Conservation (phyloP, 1,140 invertebrate species). For the Trachymyrmex cornetzi region DNA sequence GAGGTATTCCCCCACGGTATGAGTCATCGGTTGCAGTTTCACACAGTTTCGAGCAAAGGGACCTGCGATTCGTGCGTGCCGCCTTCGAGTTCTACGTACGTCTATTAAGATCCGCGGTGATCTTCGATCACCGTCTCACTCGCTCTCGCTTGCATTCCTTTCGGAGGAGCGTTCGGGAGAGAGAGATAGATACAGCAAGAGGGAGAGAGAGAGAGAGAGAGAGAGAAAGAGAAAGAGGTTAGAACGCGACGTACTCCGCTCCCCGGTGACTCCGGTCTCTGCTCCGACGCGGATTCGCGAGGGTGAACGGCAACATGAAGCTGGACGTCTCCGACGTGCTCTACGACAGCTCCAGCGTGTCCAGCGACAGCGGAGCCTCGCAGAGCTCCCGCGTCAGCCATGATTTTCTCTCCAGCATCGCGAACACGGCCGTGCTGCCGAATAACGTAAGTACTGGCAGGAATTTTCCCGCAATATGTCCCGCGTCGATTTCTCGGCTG, state of each 20-base stretch:
- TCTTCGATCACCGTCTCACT: background rate
- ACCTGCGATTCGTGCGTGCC: slow-evolving; percentile 60
- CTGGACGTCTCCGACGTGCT: slow-evolving; percentile 82
- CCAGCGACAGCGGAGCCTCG: slow-evolving; percentile 84
- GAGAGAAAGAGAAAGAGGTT: slow-evolving; percentile 58
- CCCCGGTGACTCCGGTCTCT: background rate
- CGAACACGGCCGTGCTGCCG: slow-evolving; percentile 76
- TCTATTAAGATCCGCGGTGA: background rate
- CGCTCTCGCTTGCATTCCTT: background rate
- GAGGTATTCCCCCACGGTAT: slow-evolving; percentile 84
- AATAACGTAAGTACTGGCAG: slow-evolving; percentile 81
- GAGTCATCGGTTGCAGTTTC: slow-evolving; percentile 83
- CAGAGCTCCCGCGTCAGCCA: slow-evolving; percentile 85
- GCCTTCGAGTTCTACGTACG: slow-evolving; percentile 60
- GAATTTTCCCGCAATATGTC: too few relatives aligned
- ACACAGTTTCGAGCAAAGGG: slow-evolving; percentile 77
- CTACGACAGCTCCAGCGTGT: slow-evolving; percentile 85
- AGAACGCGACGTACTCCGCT: slow-evolving; percentile 14
- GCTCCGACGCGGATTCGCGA: slow-evolving; percentile 7
- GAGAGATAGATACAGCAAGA: background rate
- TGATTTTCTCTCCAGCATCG: slow-evolving; percentile 84
- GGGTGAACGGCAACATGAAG: slow-evolving; percentile 78
- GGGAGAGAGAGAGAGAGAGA: background rate
- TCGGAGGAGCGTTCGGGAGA: background rate
- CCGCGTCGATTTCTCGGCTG: background rate